phyloP scores from a whole-genome alignment of 1,140 invertebrate species.

The Drosophila bocki region DNA sequence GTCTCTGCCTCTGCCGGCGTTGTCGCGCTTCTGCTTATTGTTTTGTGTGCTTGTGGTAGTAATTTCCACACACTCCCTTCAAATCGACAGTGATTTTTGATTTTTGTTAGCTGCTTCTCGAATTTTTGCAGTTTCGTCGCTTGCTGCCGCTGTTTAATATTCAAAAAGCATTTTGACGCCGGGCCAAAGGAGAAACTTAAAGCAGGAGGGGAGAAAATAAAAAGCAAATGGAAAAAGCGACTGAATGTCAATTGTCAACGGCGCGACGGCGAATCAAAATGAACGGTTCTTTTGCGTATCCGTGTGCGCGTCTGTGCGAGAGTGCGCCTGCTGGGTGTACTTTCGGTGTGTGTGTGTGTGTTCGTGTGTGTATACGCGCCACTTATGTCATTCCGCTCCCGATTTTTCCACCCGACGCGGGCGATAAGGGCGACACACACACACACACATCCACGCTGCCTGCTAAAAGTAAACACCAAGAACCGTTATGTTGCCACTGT shows the following conservation, averaged over 20 bases:
- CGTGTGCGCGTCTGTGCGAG: conserved; percentile 10
- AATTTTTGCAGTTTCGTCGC: conserved; percentile 16
- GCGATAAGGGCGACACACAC: conserved; percentile 7
- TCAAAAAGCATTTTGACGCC: conserved; percentile 43
- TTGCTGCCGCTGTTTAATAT: conserved; percentile 53
- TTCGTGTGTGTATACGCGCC: conserved; percentile 17
- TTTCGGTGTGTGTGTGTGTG: conserved; percentile 6
- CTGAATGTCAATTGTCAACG: conserved; percentile 51
- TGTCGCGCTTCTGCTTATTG: conserved; percentile 14
- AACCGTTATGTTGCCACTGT: conserved; percentile 1
- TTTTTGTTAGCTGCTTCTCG: conserved; percentile 33
- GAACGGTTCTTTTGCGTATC: conserved; percentile 64
- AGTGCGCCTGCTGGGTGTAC: neutral
- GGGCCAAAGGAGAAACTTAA: conserved; percentile 36
- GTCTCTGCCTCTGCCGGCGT: conserved; percentile 18
- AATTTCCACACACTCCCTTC: conserved; percentile 30
- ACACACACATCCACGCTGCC: conserved; percentile 16
- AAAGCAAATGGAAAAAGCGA: conserved; percentile 41
- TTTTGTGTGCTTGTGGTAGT: conserved; percentile 16
- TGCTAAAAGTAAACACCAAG: conserved; percentile 13
- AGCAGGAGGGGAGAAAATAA: conserved; percentile 21
- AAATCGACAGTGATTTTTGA: conserved; percentile 20
- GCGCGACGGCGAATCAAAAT: conserved; percentile 53
- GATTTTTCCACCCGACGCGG: conserved; percentile 36
- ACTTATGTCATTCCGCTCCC: conserved; percentile 50